These are phyloP conservation scores for Enteromius viviparus DNA, from an alignment of 2,797 vertebrate genomes.

Conservation along the genomic window DNA sequence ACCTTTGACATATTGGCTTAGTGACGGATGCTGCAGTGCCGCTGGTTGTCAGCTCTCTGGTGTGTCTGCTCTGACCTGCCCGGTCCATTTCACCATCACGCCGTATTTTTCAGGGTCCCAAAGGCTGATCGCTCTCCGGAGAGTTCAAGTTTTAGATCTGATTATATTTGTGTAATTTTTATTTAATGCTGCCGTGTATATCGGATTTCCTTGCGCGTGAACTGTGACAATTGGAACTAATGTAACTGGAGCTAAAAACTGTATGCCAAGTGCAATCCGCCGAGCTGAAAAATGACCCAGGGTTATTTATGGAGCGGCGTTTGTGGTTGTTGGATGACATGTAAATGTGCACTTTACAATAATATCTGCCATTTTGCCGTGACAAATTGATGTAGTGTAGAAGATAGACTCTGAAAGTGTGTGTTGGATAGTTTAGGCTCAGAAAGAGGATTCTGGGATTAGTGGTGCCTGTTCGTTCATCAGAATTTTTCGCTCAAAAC, in stretches of 20 bases:
- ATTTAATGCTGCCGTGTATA: constrained; percentile 15
- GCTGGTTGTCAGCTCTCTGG: constrained; percentile 52
- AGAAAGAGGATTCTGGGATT: constrained; percentile 38
- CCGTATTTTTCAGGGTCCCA: constrained; percentile 10
- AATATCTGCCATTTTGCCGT: constrained; percentile 13
- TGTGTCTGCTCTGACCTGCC: constrained; percentile 47
- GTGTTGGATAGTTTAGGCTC: constrained; percentile 17
- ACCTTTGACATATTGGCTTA: constrained; percentile 50
- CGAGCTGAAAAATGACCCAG: constrained; percentile 9
- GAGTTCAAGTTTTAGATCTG: constrained; percentile 16
- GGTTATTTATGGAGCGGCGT: constrained; percentile 24
- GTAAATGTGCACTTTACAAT: constrained; percentile 28
- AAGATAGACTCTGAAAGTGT: constrained; percentile 22
- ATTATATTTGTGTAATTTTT: constrained; percentile 33
- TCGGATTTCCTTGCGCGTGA: constrained; percentile 24
- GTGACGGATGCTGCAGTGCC: constrained; percentile 56
- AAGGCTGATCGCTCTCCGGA: neutral
- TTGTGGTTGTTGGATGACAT: constrained; percentile 20
- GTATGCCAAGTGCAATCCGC: constrained; percentile 28
- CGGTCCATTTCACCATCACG: constrained; percentile 30
- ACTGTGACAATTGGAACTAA: constrained; percentile 33
- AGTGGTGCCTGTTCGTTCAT: constrained; percentile 40
- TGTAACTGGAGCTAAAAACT: constrained; percentile 2
- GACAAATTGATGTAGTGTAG: constrained; percentile 16
- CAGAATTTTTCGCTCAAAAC: constrained; percentile 44